Evolutionary conservation across 2,113 vertebrate species (phyloP).

Genomic region (Electrona antarctica): DNA sequence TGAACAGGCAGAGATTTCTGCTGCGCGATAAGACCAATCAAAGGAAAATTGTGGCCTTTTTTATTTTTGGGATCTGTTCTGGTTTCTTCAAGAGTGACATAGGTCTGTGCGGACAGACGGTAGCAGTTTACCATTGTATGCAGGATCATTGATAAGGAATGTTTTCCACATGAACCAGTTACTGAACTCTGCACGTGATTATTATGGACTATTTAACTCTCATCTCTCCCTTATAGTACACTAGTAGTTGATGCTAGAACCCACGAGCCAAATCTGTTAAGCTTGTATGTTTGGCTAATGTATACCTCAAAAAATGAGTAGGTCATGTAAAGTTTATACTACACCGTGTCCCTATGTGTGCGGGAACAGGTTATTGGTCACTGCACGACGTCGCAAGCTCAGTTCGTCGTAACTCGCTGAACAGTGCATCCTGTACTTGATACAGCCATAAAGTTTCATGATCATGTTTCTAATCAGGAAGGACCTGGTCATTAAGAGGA

Average conservation of each 20-base stretch:
- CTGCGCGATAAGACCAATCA: slow-evolving; percentile 70
- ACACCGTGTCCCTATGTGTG: neutral
- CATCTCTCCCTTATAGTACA: slow-evolving; percentile 24
- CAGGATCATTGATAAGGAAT: slow-evolving; percentile 72
- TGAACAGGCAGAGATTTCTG: slow-evolving; percentile 47
- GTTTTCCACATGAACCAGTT: slow-evolving; percentile 72
- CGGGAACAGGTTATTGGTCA: neutral
- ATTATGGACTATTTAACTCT: slow-evolving; percentile 37
- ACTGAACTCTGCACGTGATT: slow-evolving; percentile 20
- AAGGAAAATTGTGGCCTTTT: slow-evolving; percentile 54
- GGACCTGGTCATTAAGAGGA: slow-evolving; percentile 18
- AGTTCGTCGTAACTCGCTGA: neutral
- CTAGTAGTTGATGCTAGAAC: neutral
- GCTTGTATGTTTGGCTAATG: slow-evolving; percentile 5
- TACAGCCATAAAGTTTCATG: neutral
- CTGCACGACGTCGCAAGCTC: neutral
- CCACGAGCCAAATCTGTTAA: slow-evolving; percentile 63
- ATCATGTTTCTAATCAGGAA: slow-evolving; percentile 24
- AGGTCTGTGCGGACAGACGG: slow-evolving; percentile 60
- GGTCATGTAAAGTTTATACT: slow-evolving; percentile 23
- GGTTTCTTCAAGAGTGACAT: slow-evolving; percentile 35
- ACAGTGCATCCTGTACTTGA: too few relatives aligned
- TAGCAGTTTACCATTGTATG: slow-evolving; percentile 67
- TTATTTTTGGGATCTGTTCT: slow-evolving; percentile 39
- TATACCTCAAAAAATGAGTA: neutral